Base-by-base conservation (phyloP, 2,113 vertebrate species). In the Tychaedon coryphoeus region DNA sequence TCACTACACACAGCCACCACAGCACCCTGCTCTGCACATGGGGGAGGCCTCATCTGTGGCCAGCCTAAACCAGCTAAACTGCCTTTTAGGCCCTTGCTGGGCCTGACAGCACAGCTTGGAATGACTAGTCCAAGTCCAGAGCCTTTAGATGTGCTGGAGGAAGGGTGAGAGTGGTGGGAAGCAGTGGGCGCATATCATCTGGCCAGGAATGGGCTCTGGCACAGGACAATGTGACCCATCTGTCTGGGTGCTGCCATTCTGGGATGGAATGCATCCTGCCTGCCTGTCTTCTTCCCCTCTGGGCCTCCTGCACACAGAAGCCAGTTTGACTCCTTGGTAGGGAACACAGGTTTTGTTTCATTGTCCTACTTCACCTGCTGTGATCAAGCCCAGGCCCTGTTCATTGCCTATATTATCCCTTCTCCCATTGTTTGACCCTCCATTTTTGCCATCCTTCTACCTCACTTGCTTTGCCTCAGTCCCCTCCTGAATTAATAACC, bases 1-100 rank as follows among this genome's bases (percentile, higher is more conserved):
- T 45, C 54, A 6, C 38, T 31, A 5, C 33, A 9, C 13, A 0
- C 1, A 2, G 43, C 43, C 22, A 8, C 6, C 1, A 28, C n/a
- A 19, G 23, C 4, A 2, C 51, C 34, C 43, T 50, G 29, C 14
- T 19, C 12, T n/a, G 17, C 19, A 4, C 20, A 9, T 3, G 2
- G 19, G 6, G 19, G 48, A 24, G 14, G 50, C 19, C 12, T 65
- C 20, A 0, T 58, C 60, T 36, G 2, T 26, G 40, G 22, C 56
- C 51, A 19, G 2, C 16, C 36, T 71, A 24, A 78, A 61, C 19
- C 34, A 40, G 12, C 17, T 51, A 5, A 50, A 40, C 38, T 45
- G n/a, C 31, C 8, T n/a, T 53, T 57, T 34, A 28, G 60, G 43
- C 31, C 25, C 25, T 75, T 45, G 42, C 72, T 25, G 18, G 34